Conservation (phyloP, 1,140 invertebrate species). For the Drosophila nannoptera region DNA sequence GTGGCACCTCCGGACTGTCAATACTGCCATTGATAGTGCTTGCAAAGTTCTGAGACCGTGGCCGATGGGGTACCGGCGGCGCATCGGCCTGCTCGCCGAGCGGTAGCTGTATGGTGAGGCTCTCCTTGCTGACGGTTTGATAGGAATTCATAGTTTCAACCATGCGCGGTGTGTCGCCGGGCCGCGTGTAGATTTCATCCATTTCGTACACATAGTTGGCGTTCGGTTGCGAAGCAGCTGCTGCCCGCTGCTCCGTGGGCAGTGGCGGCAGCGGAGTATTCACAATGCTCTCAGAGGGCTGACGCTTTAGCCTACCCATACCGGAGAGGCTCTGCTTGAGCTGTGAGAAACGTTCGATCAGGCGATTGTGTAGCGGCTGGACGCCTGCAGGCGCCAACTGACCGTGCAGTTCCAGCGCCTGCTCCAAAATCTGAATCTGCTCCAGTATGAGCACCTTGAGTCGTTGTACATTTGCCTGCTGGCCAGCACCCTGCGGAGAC, state of each 20-base stretch:
- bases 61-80: slow-evolving; percentile 73
- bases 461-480: slow-evolving; percentile 86
- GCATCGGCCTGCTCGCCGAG: slow-evolving; percentile 35
- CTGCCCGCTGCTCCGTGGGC: slow-evolving; percentile 80
- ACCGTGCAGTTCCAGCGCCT: slow-evolving; percentile 89
- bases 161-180: slow-evolving; percentile 78
- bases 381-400: slow-evolving; percentile 89
- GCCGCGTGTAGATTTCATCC: slow-evolving; percentile 85
- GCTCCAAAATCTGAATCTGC: slow-evolving; percentile 89
- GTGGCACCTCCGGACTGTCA: slow-evolving; percentile 76
- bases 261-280: slow-evolving; percentile 88
- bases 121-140: slow-evolving; percentile 74
- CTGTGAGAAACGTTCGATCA: slow-evolving; percentile 91
- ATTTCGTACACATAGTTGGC: slow-evolving; percentile 80
- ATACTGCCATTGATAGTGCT: slow-evolving; percentile 40
- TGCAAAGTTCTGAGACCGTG: slow-evolving; percentile 70
- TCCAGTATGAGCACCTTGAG: slow-evolving; percentile 88
- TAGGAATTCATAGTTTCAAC: slow-evolving; percentile 70
- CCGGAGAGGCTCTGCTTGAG: slow-evolving; percentile 85
- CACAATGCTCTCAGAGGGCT: slow-evolving; percentile 87
- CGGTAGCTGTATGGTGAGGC: slow-evolving; percentile 51
- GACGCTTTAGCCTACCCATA: slow-evolving; percentile 82
- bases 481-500: slow-evolving; percentile 85
- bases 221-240: slow-evolving; percentile 43
- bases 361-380: slow-evolving; percentile 90